Percentiles rank a stretch among this genome's conserved stretches.
Evolutionary conservation across 64 coral and sea anemone species (phyloP).

Genomic region (Porites australiensis): DNA sequence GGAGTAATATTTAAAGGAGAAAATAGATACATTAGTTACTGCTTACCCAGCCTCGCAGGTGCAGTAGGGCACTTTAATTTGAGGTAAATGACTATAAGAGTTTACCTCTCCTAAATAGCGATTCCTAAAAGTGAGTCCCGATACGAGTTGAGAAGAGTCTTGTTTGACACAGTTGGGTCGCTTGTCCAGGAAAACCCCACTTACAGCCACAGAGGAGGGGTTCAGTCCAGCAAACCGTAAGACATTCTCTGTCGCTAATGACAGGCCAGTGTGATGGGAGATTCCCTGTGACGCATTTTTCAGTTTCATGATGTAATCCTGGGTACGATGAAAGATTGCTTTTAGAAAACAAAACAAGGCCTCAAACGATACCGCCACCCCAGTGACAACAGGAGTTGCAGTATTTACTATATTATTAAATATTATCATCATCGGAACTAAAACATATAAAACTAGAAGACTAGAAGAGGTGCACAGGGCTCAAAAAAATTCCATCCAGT

Average conservation of each 20-base stretch:
- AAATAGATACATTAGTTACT: too few species aligned
- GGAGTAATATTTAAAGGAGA: too few species aligned
- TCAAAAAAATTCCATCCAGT: too few species aligned
- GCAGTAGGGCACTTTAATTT: too few species aligned
- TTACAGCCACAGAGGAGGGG: slow-evolving; percentile 66
- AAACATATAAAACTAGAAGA: too few species aligned
- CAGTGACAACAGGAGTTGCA: too few species aligned
- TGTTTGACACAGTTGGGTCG: slow-evolving; percentile 91
- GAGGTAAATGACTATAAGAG: neutral
- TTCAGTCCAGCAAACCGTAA: slow-evolving; percentile 78
- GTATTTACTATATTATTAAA: too few species aligned
- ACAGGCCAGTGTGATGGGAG: slow-evolving; percentile 80
- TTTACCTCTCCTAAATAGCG: slow-evolving; percentile 92
- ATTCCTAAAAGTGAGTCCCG: slow-evolving; percentile 83
- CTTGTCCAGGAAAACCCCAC: slow-evolving; percentile 69
- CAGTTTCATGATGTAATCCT: slow-evolving; percentile 96
- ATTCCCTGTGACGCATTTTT: slow-evolving; percentile 65
- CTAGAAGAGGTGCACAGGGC: too few species aligned
- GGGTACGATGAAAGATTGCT: neutral
- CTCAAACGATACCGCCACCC: too few species aligned
- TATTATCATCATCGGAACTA: too few species aligned
- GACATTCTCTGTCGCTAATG: slow-evolving; percentile 90
- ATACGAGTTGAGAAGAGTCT: slow-evolving; percentile 68
- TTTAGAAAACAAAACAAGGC: too few species aligned
- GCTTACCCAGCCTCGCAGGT: too few species aligned